phyloP scores from a whole-genome alignment of 2,888 invertebrate genomes.

The Sarcophaga variegata region DNA sequence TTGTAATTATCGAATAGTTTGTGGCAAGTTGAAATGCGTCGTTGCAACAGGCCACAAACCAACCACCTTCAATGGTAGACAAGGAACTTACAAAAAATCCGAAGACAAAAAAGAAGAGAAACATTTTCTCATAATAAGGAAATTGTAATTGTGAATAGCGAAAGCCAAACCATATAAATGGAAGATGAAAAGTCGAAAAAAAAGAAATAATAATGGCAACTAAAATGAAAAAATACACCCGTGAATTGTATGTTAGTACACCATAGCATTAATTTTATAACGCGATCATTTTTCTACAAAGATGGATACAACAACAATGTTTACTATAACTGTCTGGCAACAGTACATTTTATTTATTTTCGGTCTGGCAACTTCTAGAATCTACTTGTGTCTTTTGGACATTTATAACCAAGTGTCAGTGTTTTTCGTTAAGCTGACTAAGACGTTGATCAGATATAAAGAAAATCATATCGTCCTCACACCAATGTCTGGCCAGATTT shows the following conservation, averaged over 20 bases:
- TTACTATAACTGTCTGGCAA: no score
- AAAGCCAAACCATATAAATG: constrained; percentile 53
- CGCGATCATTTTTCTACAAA: no score
- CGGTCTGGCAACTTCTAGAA: no score
- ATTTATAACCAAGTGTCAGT: no score
- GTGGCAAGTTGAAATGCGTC: constrained; percentile 62
- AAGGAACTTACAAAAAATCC: constrained; percentile 41
- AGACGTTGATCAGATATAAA: no score
- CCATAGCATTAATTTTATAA: no score
- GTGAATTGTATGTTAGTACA: not conserved
- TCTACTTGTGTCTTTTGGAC: no score
- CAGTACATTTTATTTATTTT: no score
- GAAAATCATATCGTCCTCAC: no score
- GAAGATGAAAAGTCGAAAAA: constrained; percentile 13
- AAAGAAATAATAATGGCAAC: not conserved
- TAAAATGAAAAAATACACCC: constrained; percentile 16
- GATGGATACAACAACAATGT: no score
- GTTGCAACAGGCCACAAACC: not conserved
- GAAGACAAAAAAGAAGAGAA: constrained; percentile 4
- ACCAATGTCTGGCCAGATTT: no score
- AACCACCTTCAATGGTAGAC: constrained; percentile 45
- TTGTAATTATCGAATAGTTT: constrained; percentile 71
- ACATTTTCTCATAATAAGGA: constrained; percentile 66
- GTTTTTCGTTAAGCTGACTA: no score
- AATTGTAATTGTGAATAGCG: constrained; percentile 51